phyloP scores from a whole-genome alignment of 2,113 vertebrate species.

The Archocentrus centrarchus region DNA sequence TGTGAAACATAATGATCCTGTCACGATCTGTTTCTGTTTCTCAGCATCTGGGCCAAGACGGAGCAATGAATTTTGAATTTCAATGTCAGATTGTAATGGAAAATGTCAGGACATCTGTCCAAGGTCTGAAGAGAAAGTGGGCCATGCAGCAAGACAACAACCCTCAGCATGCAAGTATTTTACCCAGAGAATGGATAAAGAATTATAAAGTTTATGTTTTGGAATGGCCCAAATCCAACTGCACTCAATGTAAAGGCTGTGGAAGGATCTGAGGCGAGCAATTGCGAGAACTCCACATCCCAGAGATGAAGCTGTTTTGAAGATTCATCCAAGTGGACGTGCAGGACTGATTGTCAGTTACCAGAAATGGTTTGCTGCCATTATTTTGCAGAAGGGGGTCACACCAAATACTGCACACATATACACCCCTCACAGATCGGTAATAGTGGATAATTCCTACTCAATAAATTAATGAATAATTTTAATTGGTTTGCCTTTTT shows the following conservation, averaged over 20 bases:
- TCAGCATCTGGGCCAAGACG: background rate
- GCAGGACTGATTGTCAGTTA: background rate
- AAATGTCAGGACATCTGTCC: background rate
- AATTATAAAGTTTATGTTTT: background rate
- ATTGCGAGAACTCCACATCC: background rate
- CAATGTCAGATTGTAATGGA: background rate
- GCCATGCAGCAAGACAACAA: background rate
- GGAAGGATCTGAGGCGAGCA: rapidly evolving
- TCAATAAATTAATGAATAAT: background rate
- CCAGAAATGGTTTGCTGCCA: background rate
- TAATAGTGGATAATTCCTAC: background rate
- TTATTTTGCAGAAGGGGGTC: background rate
- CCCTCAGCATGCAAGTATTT: background rate
- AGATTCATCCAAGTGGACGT: background rate
- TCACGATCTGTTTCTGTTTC: background rate
- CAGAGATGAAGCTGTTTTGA: background rate
- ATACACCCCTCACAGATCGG: background rate
- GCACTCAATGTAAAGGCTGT: too few relatives aligned
- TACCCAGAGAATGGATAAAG: background rate
- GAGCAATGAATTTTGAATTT: background rate
- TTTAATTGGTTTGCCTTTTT: background rate
- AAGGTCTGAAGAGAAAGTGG: background rate
- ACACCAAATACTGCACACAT: background rate
- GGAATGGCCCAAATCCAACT: background rate
- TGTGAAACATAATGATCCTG: background rate